phyloP scores from a whole-genome alignment of 2,113 vertebrate species.

The Chlorodrepanis virens region DNA sequence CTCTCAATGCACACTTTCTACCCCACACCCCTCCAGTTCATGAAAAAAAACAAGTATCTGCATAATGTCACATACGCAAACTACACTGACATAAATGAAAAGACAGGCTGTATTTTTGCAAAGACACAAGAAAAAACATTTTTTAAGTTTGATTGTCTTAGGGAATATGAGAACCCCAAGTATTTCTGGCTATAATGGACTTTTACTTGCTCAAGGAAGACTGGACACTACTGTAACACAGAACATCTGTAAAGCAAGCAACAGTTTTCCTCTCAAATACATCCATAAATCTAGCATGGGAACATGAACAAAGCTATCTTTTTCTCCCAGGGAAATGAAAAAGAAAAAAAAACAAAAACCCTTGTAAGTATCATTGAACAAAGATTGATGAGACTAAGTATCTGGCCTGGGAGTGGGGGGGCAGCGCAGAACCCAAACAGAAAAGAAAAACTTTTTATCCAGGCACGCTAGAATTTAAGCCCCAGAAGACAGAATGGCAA shows the following conservation, averaged over 20 bases:
- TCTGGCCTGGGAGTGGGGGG: rapidly evolving
- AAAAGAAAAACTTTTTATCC: not conserved
- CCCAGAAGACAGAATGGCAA: not conserved
- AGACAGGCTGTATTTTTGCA: not conserved
- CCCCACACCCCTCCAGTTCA: not conserved
- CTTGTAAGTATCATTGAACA: not conserved
- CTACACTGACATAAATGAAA: not conserved
- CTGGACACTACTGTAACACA: rapidly evolving
- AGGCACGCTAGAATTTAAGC: not conserved
- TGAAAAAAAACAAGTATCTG: not conserved
- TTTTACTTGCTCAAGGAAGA: not conserved
- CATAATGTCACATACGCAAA: not conserved
- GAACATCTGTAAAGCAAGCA: not conserved
- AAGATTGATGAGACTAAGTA: not conserved
- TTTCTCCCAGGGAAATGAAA: not conserved
- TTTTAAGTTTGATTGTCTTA: not conserved
- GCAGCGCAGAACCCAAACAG: not conserved
- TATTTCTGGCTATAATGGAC: not conserved
- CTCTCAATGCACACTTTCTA: not conserved
- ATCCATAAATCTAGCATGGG: not conserved
- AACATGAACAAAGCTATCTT: not conserved
- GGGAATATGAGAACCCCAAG: not conserved
- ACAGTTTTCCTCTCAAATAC: not conserved
- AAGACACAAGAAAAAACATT: not conserved
- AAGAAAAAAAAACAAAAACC: not conserved